Conservation (phyloP, 2,113 vertebrate genomes). For the Geococcyx californianus region DNA sequence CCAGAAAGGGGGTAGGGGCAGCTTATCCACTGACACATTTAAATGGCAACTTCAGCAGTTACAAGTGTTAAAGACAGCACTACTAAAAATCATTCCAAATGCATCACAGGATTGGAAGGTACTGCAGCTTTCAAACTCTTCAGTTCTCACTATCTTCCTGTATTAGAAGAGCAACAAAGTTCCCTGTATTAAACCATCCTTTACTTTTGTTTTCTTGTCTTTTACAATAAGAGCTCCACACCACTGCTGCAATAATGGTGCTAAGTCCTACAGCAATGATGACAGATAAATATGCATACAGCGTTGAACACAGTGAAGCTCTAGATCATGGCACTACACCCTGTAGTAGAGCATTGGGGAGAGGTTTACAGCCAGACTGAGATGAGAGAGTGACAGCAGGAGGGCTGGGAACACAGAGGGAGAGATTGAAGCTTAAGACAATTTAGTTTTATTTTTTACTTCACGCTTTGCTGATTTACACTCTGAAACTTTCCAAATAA, state of each 20-base stretch:
- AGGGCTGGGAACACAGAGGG: too few relatives aligned
- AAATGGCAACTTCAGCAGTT: neutral
- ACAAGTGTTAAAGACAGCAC: neutral
- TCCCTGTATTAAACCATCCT: neutral
- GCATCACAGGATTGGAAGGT: neutral
- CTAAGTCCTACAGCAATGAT: neutral
- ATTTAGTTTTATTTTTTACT: neutral
- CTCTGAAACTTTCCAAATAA: neutral
- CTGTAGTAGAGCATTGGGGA: neutral
- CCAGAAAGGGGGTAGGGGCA: neutral
- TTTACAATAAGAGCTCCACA: neutral
- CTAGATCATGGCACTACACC: neutral
- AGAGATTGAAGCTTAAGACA: neutral
- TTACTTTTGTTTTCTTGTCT: neutral
- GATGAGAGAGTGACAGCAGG: neutral
- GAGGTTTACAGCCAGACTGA: neutral
- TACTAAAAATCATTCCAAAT: neutral
- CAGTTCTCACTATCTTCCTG: neutral
- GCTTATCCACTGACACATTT: neutral
- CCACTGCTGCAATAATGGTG: neutral
- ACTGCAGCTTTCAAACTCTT: neutral
- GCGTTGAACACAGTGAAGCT: neutral
- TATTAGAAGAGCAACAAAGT: neutral
- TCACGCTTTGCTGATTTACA: neutral
- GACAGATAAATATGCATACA: accelerated